Base-by-base conservation (phyloP, 2,113 vertebrate genomes). In the Gila orcuttii region DNA sequence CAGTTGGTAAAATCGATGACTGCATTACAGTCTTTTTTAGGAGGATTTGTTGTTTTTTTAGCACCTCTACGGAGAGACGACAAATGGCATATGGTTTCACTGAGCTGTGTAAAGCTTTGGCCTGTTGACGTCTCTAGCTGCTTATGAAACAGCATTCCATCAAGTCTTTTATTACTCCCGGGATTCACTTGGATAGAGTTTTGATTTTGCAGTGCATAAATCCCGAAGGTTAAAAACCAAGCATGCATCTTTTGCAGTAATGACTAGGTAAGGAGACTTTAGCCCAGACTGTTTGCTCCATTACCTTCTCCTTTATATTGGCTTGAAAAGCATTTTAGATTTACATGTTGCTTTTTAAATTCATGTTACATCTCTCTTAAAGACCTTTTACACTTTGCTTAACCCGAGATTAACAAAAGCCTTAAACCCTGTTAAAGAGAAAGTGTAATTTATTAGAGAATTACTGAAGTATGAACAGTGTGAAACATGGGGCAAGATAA, bases 1-100 rank as follows among this genome's bases (percentile, higher is more conserved):
- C 39, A 73, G 86, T 59, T 69, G 73, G 52, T 64, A 36, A 79
- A 87, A 84, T 84, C 86, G 36, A 87, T 84, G 52, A 57, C 73
- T 45, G 31, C 81, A 55, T 79, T 79, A 36, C 55, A 52, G 64
- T 69, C 62, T 45, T 71, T 78, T 68, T 79, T 42, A 39, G 21
- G n/a, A 7, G 13, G 86, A 83, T 84, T 84, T 83, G 23, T 79
- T 36, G 74, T 55, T 59, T 50, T 60, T 68, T 52, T 31, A 8
- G n/a, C 75, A 39, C 8, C 45, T 47, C 66, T 39, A 50, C 6
- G 4, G 75, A 64, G 66, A 74, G 39, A 64, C 52, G 39, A 71
- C 81, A 84, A 68, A 83, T 55, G 74, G 15, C 60, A 68, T 85
- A 85, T 59, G 25, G 60, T n/a, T 57, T 39, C 25, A 36, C 17